Percentiles rank a stretch among this genome's conserved stretches.
These are phyloP conservation scores for Stegostoma tigrinum DNA, from an alignment of 2,113 vertebrate species.

Conservation along the genomic window DNA sequence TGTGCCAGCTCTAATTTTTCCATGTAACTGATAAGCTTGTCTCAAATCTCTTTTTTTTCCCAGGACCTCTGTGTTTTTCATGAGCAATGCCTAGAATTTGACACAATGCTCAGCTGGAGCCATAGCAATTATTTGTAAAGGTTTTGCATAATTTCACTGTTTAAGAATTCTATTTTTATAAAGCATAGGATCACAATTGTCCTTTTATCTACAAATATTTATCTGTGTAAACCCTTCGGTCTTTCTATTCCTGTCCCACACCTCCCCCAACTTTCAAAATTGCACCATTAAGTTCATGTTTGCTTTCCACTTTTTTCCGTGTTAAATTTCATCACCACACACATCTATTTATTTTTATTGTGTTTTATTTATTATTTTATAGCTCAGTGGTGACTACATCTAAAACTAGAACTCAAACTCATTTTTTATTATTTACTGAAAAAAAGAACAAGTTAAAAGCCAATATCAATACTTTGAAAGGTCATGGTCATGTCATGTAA, in stretches of 20 bases:
- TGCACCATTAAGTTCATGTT: background rate
- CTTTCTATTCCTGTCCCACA: background rate
- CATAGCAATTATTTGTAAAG: background rate
- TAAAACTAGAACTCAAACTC: no score
- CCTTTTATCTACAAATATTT: background rate
- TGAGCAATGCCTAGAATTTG: background rate
- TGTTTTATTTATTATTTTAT: background rate
- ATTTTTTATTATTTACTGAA: no score
- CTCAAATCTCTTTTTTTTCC: background rate
- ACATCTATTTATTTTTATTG: no score
- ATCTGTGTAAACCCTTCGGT: background rate
- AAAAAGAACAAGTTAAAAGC: background rate
- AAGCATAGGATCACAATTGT: background rate
- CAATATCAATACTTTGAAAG: background rate
- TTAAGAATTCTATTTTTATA: background rate
- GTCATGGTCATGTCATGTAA: background rate
- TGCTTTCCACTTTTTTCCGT: background rate
- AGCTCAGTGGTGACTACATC: background rate
- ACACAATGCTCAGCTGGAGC: background rate
- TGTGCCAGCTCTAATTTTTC: background rate
- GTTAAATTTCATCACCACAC: background rate
- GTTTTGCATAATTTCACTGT: background rate
- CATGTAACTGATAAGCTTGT: background rate
- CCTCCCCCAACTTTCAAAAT: background rate
- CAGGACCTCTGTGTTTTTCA: background rate